Evolutionary conservation across 2,888 invertebrate species (phyloP).

Genomic region (Pandemis cinnamomeana): DNA sequence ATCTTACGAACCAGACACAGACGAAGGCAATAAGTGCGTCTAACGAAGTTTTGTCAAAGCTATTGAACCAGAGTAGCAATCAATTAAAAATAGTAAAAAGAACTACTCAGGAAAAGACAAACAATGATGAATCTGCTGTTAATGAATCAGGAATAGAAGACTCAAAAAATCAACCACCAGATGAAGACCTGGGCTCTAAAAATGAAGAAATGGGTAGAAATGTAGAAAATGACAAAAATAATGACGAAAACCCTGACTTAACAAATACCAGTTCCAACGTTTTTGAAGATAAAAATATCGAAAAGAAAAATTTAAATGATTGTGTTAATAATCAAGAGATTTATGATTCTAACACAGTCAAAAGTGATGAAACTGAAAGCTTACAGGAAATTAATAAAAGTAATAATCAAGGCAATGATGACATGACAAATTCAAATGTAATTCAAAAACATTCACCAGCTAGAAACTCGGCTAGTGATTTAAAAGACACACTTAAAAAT

Average conservation of each 20-base stretch:
- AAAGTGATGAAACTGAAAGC: slow-evolving; percentile 18
- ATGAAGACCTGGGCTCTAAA: background rate
- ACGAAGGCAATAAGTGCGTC: slow-evolving; percentile 55
- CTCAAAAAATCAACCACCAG: slow-evolving; percentile 13
- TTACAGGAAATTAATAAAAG: slow-evolving; percentile 8
- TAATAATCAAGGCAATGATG: slow-evolving; percentile 11
- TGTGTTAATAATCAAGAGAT: background rate
- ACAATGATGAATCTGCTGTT: slow-evolving; percentile 43
- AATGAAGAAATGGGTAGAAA: slow-evolving; percentile 21
- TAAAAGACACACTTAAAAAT: slow-evolving; percentile 63
- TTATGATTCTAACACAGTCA: background rate
- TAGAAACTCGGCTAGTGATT: slow-evolving; percentile 39
- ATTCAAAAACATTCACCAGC: background rate
- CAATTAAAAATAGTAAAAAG: slow-evolving; percentile 77
- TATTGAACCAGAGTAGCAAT: slow-evolving; percentile 72
- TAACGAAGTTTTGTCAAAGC: slow-evolving; percentile 69
- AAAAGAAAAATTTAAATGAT: background rate
- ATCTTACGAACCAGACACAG: slow-evolving; percentile 42
- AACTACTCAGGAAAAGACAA: slow-evolving; percentile 46
- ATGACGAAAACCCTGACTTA: background rate
- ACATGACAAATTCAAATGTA: background rate
- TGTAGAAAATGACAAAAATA: slow-evolving; percentile 25
- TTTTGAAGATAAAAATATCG: background rate
- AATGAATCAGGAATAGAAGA: slow-evolving; percentile 42
- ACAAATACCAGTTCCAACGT: background rate